A percentile compares a stretch with the other conserved stretches of the same genome.
phyloP scores from a whole-genome alignment of 2,113 vertebrate species.

The Cygnus atratus region DNA sequence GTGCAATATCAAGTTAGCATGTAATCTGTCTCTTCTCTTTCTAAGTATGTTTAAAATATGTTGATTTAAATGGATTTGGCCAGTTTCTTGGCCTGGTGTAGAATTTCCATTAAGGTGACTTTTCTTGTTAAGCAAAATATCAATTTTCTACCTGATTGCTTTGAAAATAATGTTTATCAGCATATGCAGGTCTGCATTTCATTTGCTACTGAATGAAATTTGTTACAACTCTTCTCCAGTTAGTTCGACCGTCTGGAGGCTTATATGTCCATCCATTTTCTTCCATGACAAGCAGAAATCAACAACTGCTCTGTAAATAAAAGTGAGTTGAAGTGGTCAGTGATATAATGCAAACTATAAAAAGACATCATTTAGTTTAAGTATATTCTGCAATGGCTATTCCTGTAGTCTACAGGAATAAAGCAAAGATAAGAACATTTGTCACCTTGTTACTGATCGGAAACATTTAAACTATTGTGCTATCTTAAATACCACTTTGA shows the following conservation, averaged over 20 bases:
- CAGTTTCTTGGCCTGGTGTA: background rate
- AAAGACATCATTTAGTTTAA: background rate
- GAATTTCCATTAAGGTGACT: background rate
- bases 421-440: background rate
- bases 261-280: background rate
- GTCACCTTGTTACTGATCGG: background rate
- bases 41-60: background rate
- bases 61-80: background rate
- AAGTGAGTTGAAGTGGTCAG: background rate
- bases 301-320: background rate
- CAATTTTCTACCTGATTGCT: background rate
- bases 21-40: background rate
- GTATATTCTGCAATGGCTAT: background rate
- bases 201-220: background rate
- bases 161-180: background rate
- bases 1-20: background rate
- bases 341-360: background rate
- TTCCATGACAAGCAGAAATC: background rate
- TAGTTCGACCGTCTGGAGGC: background rate
- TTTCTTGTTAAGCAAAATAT: background rate
- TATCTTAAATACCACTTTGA: background rate
- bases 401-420: background rate
- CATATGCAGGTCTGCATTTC: background rate
- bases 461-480: background rate
- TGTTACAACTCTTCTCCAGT: background rate